phyloP scores from a whole-genome alignment of 37 sponge, comb jelly and placozoan species.

The Axinella damicornis region DNA sequence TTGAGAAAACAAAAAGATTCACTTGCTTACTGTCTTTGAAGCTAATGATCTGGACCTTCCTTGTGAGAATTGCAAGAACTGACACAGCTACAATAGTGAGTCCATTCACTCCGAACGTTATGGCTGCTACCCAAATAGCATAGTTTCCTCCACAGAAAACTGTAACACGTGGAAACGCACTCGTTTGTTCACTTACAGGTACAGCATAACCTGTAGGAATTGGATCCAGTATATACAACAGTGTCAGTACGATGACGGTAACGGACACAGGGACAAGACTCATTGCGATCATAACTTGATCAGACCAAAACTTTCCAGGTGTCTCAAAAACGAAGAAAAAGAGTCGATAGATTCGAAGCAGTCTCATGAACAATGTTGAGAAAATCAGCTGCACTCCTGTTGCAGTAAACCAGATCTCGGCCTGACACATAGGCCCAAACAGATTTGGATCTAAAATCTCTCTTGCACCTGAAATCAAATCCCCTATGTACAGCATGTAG shows the following conservation, averaged over 20 bases:
- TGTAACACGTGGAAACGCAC: not conserved
- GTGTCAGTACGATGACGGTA: slow-evolving; percentile 3
- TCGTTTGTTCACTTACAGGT: not conserved
- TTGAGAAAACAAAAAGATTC: no score
- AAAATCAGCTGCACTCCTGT: slow-evolving; percentile 34
- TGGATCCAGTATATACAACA: slow-evolving; percentile 15
- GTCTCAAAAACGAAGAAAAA: slow-evolving; percentile 12
- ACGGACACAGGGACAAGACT: not conserved
- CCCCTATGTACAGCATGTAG: not conserved
- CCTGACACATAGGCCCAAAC: slow-evolving; percentile 6
- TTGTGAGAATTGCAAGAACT: no score
- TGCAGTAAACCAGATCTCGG: slow-evolving; percentile 15
- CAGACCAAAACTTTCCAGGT: slow-evolving; percentile 21
- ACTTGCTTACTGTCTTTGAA: no score
- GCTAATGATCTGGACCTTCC: no score
- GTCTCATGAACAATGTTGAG: slow-evolving; percentile 33
- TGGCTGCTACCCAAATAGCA: not conserved
- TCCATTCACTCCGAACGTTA: no score
- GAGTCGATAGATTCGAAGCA: slow-evolving; percentile 27
- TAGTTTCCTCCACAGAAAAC: not conserved
- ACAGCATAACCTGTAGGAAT: no score
- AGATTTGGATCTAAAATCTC: not conserved
- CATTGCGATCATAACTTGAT: not conserved
- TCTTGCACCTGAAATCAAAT: not conserved
- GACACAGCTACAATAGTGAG: no score